Evolutionary conservation across 1,140 invertebrate species (phyloP), one percentile per base, ranked within the genome.

Genomic region (Ephestia elutella): DNA sequence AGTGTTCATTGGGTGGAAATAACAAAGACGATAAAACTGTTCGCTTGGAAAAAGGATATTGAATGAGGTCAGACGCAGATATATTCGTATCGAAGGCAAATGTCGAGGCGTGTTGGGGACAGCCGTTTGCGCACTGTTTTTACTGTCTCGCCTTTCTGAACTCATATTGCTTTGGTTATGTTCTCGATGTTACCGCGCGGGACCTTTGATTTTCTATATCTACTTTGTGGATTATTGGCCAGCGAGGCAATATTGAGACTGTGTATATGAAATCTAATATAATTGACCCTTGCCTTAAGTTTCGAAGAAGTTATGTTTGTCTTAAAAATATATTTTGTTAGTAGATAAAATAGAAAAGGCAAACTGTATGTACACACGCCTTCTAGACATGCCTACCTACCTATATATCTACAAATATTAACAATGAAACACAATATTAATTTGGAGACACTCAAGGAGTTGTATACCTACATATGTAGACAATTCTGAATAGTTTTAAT

Each of bases 21-120:
- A 84, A 84, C 82, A 84, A 81, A 84, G 80, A 78, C 78, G 79
- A 84, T 86, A 86, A 86, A 86, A 84, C 72, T 81, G 73, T 84
- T 84, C 80, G 75, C 65, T 81, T 72, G 78, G 82, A 86, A 86
- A 86, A 86, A 81, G 78, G 79, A 78, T 82, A 86, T 86, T 83
- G 81, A 82, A 84, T 80, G 73, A 79, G 82, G 82, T 82, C 82
- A 78, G 64, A 77, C 71, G 71, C 73, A 81, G 71, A 78, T 78
- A 80, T 80, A 81, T 82, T 81, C 78, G 68, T 70, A 75, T 73
- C 75, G 68, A 71, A 77, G 70, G 70, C 71, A 76, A 83, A 82
- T 76, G 74, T 80, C 70, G 70, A 77, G 71, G 71, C 71, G 71
- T 74, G 69, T 71, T 75, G 58, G 70, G 66, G 68, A 75, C 71